Percentiles rank a stretch among this genome's conserved stretches.
phyloP scores from a whole-genome alignment of 2,797 vertebrate species.

The Varecia variegata region DNA sequence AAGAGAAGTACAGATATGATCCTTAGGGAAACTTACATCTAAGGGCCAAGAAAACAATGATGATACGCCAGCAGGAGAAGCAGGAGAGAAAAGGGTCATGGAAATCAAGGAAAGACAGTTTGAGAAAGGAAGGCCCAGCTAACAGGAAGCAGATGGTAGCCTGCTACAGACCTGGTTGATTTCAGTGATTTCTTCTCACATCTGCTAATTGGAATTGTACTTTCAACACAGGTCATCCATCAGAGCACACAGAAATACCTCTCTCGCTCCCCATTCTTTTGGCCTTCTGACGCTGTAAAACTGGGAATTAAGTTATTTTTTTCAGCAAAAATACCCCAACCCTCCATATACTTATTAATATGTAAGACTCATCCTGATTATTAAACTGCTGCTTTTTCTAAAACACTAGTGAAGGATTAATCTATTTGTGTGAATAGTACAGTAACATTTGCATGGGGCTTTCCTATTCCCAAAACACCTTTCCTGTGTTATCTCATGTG shows the following conservation, averaged over 20 bases:
- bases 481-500: background rate
- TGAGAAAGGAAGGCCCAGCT: constrained; percentile 43
- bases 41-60: constrained; percentile 67
- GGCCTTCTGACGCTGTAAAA: constrained; percentile 6
- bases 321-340: background rate
- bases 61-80: constrained; percentile 66
- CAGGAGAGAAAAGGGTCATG: constrained; percentile 44
- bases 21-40: constrained; percentile 43
- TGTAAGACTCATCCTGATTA: background rate
- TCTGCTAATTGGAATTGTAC: constrained; percentile 62
- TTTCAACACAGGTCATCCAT: constrained; percentile 50
- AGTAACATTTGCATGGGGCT: background rate
- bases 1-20: constrained; percentile 65
- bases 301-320: background rate
- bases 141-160: constrained; percentile 71
- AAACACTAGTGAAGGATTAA: background rate
- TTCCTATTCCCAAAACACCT: background rate
- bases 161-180: constrained; percentile 51
- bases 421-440: background rate
- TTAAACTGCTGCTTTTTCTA: background rate
- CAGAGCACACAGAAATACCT: constrained; percentile 7
- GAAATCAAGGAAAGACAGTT: constrained; percentile 45
- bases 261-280: background rate
- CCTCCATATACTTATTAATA: constrained; percentile 1
- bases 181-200: constrained; percentile 65